Evolutionary conservation across 2,113 vertebrate species (phyloP).

Genomic region (Gopherus evgoodei): DNA sequence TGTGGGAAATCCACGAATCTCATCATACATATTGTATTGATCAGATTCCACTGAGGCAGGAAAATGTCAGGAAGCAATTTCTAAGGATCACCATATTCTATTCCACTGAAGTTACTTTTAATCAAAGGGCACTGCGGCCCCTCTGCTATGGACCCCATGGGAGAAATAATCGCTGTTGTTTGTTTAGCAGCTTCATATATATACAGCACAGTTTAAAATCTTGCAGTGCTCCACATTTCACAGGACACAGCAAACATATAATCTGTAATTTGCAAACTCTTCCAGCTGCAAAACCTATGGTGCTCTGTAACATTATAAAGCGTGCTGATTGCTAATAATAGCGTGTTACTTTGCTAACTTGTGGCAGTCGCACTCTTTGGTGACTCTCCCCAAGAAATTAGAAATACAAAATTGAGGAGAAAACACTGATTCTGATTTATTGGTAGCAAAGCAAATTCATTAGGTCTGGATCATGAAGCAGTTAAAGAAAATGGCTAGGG

Average conservation of each 20-base stretch:
- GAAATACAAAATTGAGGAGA: background rate
- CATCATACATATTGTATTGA: constrained; percentile 20
- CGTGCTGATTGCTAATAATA: background rate
- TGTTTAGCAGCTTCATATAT: background rate
- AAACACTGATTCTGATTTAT: constrained; percentile 2
- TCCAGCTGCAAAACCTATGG: background rate
- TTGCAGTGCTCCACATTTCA: background rate
- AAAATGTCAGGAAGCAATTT: constrained; percentile 25
- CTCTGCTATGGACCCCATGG: background rate
- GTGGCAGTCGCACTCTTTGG: background rate
- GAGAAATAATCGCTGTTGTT: background rate
- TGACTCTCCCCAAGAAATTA: background rate
- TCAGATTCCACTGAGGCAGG: constrained; percentile 1
- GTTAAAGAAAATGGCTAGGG: constrained; percentile 1
- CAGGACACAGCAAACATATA: background rate
- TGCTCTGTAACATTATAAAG: background rate
- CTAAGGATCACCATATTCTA: constrained; percentile 38
- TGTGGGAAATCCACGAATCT: background rate
- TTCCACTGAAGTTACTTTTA: constrained; percentile 39
- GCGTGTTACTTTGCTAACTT: background rate
- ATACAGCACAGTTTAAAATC: background rate
- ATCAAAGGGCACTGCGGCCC: constrained; percentile 12
- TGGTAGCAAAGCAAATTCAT: constrained; percentile 36
- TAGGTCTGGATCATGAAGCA: background rate
- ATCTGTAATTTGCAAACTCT: background rate